phyloP scores from a whole-genome alignment of 2,797 vertebrate genomes.

The Avahi laniger region DNA sequence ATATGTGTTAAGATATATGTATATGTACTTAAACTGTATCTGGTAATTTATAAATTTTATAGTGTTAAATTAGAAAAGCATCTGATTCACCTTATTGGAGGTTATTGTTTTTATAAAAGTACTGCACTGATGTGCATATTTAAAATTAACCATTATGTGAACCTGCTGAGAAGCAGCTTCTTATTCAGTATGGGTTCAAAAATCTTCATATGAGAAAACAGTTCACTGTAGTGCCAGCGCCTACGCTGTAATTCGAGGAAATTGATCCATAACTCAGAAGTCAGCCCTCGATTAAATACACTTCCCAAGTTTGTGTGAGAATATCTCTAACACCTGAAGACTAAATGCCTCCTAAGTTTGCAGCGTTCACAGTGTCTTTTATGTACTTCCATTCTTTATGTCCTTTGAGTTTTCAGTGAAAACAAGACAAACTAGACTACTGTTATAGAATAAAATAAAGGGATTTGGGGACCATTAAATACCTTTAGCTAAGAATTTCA shows the following conservation, averaged over 20 bases:
- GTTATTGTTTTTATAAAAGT: constrained; percentile 9
- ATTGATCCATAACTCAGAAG: constrained; percentile 66
- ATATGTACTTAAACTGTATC: neutral
- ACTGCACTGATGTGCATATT: constrained; percentile 66
- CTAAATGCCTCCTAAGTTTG: neutral
- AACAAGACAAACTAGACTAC: neutral
- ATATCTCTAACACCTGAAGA: constrained; percentile 65
- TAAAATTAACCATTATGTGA: constrained; percentile 82
- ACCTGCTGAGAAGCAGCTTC: constrained; percentile 65
- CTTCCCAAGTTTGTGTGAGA: constrained; percentile 70
- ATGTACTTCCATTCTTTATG: neutral
- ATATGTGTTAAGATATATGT: neutral
- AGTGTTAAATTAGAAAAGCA: constrained; percentile 46
- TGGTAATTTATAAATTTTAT: neutral
- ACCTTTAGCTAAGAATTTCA: constrained; percentile 35
- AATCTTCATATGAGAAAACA: constrained; percentile 59
- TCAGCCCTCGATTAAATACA: constrained; percentile 56
- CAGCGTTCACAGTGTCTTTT: neutral
- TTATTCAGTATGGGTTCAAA: constrained; percentile 72
- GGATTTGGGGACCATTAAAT: constrained; percentile 24
- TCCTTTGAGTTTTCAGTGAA: constrained; percentile 45
- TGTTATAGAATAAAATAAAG: constrained; percentile 5
- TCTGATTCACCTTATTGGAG: constrained; percentile 6
- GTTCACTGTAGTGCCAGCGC: constrained; percentile 58
- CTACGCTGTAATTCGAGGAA: constrained; percentile 71